phyloP scores from a whole-genome alignment of 2,113 vertebrate species.

The Azemiops feae region DNA sequence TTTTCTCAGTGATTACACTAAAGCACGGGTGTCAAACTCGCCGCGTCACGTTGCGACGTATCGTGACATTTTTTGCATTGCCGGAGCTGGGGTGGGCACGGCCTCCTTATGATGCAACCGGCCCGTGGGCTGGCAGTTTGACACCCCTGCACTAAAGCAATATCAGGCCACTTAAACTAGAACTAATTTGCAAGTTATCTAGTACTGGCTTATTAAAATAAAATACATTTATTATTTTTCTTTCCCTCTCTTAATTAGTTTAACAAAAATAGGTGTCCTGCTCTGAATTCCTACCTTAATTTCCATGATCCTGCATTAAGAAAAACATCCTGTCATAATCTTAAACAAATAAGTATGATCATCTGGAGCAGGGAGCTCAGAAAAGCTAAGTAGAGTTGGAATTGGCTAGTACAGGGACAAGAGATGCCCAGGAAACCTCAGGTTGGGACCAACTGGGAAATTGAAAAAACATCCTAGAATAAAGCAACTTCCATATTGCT shows the following conservation, averaged over 20 bases:
- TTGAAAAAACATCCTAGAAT: not conserved
- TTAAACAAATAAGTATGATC: not conserved
- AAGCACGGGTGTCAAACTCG: no score
- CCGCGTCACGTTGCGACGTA: no score
- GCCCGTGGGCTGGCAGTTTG: no score
- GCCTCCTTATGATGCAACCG: no score
- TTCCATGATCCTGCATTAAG: not conserved
- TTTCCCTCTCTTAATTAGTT: not conserved
- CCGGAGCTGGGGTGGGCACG: no score
- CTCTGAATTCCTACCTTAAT: not conserved
- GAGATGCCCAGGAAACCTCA: not conserved
- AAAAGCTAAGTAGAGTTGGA: not conserved
- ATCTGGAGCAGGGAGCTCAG: not conserved
- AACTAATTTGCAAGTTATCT: not conserved
- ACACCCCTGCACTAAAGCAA: not conserved
- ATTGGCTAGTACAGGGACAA: not conserved
- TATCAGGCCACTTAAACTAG: not conserved
- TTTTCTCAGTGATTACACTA: not conserved
- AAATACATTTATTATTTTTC: not conserved
- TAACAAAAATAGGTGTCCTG: not conserved
- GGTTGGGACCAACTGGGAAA: not conserved
- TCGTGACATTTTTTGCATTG: no score
- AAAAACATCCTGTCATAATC: not conserved
- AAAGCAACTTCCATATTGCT: not conserved
- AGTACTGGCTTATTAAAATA: not conserved